A percentile compares a stretch with the other conserved stretches of the same genome.
Conservation (phyloP, 2,888 invertebrate genomes). For the Melitaea athalia region DNA sequence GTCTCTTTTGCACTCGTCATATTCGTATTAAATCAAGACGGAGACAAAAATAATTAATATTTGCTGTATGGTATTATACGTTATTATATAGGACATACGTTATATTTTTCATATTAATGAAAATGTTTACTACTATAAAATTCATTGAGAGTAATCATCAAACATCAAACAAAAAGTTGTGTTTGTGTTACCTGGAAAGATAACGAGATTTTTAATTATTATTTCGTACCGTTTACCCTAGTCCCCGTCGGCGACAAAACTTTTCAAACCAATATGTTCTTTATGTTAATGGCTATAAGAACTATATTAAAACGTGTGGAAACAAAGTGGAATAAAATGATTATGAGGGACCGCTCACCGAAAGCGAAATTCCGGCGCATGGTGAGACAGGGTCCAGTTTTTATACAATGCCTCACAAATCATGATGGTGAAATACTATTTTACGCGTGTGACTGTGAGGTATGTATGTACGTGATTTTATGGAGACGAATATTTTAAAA, state of each 20-base stretch:
- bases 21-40: conserved; percentile 42
- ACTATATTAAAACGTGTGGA: conserved; percentile 2
- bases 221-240: conserved; percentile 1
- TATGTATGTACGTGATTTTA: neutral
- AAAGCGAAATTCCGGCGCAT: conserved; percentile 36
- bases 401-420: conserved; percentile 13
- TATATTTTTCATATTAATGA: neutral
- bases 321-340: conserved; percentile 7
- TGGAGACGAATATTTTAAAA: neutral
- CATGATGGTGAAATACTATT: conserved; percentile 2
- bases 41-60: conserved; percentile 45
- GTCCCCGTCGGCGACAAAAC: neutral
- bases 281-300: neutral
- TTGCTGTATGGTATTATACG: conserved; percentile 3
- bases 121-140: neutral
- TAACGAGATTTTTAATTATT: conserved; percentile 2
- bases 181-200: neutral
- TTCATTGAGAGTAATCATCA: neutral
- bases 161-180: neutral
- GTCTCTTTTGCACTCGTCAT: conserved; percentile 61
- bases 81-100: conserved; percentile 12
- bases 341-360: conserved; percentile 25
- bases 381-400: conserved; percentile 27
- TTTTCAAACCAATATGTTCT: neutral
- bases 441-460: neutral